These are phyloP conservation scores for Hyposoter didymator DNA, from an alignment of 2,888 invertebrate species.

Conservation along the genomic window DNA sequence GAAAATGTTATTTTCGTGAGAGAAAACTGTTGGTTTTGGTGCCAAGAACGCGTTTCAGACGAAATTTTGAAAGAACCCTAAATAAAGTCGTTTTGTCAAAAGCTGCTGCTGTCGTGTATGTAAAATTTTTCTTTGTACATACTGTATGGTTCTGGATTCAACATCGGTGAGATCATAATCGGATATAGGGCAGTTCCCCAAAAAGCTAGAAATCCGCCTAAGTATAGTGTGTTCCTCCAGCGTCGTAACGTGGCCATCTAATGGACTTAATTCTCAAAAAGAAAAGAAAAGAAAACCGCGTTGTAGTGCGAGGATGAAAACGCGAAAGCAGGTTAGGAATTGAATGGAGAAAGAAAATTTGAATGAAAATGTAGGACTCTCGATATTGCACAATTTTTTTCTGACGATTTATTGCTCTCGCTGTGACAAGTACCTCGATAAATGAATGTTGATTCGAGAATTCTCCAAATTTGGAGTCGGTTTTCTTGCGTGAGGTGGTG, in stretches of 20 bases:
- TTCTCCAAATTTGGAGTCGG: neutral
- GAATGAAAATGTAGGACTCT: neutral
- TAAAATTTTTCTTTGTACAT: conserved; percentile 72
- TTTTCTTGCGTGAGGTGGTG: neutral
- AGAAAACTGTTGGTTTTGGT: neutral
- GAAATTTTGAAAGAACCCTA: too few species aligned
- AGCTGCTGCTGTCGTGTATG: too few species aligned
- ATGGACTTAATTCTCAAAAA: neutral
- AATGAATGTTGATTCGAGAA: neutral
- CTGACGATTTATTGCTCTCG: neutral
- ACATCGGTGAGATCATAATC: conserved; percentile 87
- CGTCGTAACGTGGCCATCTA: conserved; percentile 78
- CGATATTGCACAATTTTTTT: neutral
- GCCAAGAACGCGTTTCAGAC: too few species aligned
- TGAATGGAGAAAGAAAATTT: neutral
- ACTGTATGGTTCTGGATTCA: conserved; percentile 88
- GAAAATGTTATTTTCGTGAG: too few species aligned
- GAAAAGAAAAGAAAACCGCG: neutral
- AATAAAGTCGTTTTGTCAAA: too few species aligned
- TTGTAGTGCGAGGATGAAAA: neutral
- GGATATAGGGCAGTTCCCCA: conserved; percentile 87
- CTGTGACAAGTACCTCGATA: neutral
- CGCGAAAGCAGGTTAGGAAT: neutral
- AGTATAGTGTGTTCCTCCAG: conserved; percentile 85
- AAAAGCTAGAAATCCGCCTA: conserved; percentile 86